Evolutionary conservation across 2,113 vertebrate species (phyloP), one percentile per base, ranked within the genome.

Genomic region (Gobius niger): DNA sequence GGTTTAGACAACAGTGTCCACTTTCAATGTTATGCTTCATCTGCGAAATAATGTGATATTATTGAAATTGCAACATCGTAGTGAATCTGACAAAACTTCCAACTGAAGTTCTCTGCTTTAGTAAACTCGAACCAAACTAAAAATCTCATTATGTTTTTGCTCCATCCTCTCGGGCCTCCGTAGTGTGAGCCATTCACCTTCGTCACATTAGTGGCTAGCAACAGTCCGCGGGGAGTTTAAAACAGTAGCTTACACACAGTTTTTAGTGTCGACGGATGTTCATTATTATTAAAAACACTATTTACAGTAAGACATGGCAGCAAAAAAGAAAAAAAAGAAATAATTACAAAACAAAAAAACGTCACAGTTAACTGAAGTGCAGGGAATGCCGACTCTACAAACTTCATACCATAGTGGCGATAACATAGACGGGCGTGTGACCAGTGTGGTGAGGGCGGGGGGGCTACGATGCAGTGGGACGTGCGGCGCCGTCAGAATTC

Each of bases 241-340:
- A 93, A 94, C 92, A 92, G 93, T 93, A 94, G 92, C 93, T 93
- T 92, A 93, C 92, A 92, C 91, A 88, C 83, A 88, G 80, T 87
- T 91, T 59, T 93, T 92, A 93, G 87, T 90, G 85, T 91, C 24
- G 76, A 74, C 75, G 85, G 82, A 91, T 76, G 85, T 82, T 89
- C 82, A 76, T 57, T 54, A 76, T 57, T 54, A 78, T 93, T 91
- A 92, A 93, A 92, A 92, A 91, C 85, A 86, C 47, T 93, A 94
- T 94, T 92, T 93, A 93, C 93, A 94, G 73, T 89, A 90, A 92
- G 91, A 91, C 85, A 85, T 87, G 76, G 78, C 82, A 88, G 85
- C 78, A 72, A 72, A 68, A 85, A 78, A 72, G 7, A 24, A 79
- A 79, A 40, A 47, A 81, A 59, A 84, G 67, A 83, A 86, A 81